Conservation (phyloP, 2,113 vertebrate genomes). For the Paramormyrops kingsleyae region DNA sequence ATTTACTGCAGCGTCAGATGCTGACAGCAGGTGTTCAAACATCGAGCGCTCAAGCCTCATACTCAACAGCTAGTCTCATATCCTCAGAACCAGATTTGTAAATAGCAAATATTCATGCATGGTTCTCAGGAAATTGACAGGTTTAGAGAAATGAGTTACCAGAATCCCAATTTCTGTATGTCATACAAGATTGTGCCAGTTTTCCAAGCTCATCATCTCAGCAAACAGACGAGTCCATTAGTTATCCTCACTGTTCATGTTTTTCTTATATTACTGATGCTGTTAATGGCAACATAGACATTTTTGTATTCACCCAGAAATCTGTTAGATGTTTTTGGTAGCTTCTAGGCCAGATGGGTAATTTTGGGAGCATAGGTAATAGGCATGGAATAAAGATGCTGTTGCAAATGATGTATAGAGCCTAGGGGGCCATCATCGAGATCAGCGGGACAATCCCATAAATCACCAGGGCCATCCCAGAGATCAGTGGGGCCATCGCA, state of each 20-base stretch:
- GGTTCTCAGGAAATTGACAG: neutral
- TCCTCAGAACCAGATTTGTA: neutral
- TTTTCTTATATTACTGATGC: slow-evolving; percentile 42
- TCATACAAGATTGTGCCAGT: neutral
- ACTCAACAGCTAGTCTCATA: neutral
- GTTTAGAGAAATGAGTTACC: neutral
- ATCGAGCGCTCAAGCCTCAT: neutral
- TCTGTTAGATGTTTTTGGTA: slow-evolving; percentile 19
- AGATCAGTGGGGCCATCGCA: neutral
- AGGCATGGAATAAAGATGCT: slow-evolving; percentile 32
- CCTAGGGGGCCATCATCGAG: neutral
- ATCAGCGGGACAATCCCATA: slow-evolving; percentile 37
- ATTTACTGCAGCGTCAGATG: neutral
- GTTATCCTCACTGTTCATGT: slow-evolving; percentile 31
- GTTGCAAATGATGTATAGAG: neutral
- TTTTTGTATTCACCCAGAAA: slow-evolving; percentile 8
- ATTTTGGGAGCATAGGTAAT: slow-evolving; percentile 31
- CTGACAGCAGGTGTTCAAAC: neutral
- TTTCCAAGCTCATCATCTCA: neutral
- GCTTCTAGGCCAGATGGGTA: slow-evolving; percentile 48
- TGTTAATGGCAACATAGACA: slow-evolving; percentile 41
- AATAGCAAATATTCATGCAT: neutral
- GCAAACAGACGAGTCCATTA: neutral
- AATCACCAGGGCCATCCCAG: neutral
- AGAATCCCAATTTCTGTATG: neutral